Percentiles rank a stretch among this genome's conserved stretches.
Conservation (phyloP, 2,888 invertebrate species). For the Eubasilissa splendida region DNA sequence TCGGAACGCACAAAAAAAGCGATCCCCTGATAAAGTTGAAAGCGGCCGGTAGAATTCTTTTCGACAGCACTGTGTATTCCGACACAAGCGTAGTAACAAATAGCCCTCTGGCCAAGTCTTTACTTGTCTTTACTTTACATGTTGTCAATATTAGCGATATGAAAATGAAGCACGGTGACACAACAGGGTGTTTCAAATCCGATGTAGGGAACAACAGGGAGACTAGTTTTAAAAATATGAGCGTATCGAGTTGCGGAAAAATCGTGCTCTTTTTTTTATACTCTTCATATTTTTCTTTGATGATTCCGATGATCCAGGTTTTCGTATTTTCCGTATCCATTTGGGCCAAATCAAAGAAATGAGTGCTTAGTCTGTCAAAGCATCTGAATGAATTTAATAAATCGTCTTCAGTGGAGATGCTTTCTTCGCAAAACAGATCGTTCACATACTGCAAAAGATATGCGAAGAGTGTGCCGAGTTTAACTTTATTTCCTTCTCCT, state of each 20-base stretch:
- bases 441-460: conserved; percentile 85
- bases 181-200: conserved; percentile 90
- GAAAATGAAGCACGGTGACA: conserved; percentile 88
- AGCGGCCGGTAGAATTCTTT: conserved; percentile 85
- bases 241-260: conserved; percentile 79
- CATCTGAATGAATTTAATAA: conserved; percentile 74
- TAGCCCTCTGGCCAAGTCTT: conserved; percentile 84
- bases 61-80: conserved; percentile 86
- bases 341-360: conserved; percentile 80
- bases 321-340: conserved; percentile 80
- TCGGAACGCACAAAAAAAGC: conserved; percentile 80
- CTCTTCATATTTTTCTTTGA: conserved; percentile 81
- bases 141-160: conserved; percentile 84
- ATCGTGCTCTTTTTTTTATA: conserved; percentile 74
- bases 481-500: conserved; percentile 83
- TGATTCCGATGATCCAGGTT: conserved; percentile 77
- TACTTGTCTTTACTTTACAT: conserved; percentile 75
- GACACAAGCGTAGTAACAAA: conserved; percentile 81
- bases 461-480: conserved; percentile 81
- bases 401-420: conserved; percentile 62
- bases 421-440: conserved; percentile 72
- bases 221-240: conserved; percentile 87
- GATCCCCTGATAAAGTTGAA: conserved; percentile 86
- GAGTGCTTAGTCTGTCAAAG: conserved; percentile 73
- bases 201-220: conserved; percentile 90